Conservation (phyloP, 2,888 invertebrate species). For the Onchidella celtica region DNA sequence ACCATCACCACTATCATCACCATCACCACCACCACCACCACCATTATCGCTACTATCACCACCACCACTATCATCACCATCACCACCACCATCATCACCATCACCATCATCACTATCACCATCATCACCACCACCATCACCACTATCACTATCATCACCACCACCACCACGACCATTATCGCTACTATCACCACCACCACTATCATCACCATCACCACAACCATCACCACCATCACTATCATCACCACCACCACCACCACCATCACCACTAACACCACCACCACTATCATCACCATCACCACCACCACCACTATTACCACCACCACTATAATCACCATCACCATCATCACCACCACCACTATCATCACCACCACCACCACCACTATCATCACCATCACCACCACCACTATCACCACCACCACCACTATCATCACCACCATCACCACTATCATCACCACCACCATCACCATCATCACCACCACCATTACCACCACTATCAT, state of each 20-base stretch:
- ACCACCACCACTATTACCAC: not conserved
- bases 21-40: too few species aligned
- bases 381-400: not conserved
- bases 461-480: not conserved
- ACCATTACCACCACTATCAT: constrained; percentile 2
- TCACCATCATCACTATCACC: not conserved
- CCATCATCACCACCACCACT: not conserved
- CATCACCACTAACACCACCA: too few species aligned
- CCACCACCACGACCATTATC: not conserved
- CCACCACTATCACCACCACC: not conserved
- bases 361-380: not conserved
- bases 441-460: not conserved
- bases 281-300: not conserved
- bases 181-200: not conserved
- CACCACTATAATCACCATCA: not conserved
- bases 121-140: not conserved
- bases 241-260: too few species aligned
- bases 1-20: not conserved
- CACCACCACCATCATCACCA: not conserved
- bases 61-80: not conserved
- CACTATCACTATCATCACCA: not conserved
- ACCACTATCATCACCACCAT: not conserved
- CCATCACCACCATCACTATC: too few species aligned
- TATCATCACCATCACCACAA: too few species aligned
- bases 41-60: not conserved